These are phyloP conservation scores for Baronia brevicornis DNA, from an alignment of 2,888 invertebrate species.

Conservation along the genomic window DNA sequence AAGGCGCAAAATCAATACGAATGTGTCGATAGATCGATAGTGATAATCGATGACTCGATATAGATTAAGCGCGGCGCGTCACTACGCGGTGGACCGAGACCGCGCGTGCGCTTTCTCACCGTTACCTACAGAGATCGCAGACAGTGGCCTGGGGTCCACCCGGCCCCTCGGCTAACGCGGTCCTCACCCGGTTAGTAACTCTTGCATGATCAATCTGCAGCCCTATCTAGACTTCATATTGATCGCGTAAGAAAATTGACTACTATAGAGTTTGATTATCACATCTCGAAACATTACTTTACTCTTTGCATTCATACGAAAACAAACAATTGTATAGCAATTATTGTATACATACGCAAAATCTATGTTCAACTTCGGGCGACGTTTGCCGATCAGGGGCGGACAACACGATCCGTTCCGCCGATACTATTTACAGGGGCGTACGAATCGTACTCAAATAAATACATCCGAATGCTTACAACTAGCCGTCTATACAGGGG, in stretches of 20 bases:
- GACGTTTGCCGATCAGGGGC: constrained; percentile 53
- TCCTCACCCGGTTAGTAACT: constrained; percentile 27
- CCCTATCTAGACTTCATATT: constrained; percentile 5
- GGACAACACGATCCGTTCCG: constrained; percentile 52
- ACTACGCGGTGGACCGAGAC: constrained; percentile 46
- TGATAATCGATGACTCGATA: not conserved
- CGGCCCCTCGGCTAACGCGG: constrained; percentile 52
- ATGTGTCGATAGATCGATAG: constrained; percentile 8
- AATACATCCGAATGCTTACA: constrained; percentile 70
- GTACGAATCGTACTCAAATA: constrained; percentile 63
- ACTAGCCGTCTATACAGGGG: constrained; percentile 69
- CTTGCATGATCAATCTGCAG: constrained; percentile 4
- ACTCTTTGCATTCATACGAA: too few relatives aligned
- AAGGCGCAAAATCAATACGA: constrained; percentile 36
- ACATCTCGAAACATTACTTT: constrained; percentile 6
- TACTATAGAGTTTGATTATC: too few relatives aligned
- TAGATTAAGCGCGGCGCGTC: constrained; percentile 19
- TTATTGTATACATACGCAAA: constrained; percentile 6
- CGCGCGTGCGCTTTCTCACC: constrained; percentile 36
- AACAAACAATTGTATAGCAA: constrained; percentile 8
- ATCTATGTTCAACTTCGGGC: constrained; percentile 25
- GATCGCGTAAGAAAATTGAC: too few relatives aligned
- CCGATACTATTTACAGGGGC: constrained; percentile 65
- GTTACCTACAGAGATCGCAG: constrained; percentile 70
- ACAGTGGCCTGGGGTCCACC: constrained; percentile 53